These are phyloP conservation scores for Porites lutea DNA, from an alignment of 64 coral and sea anemone genomes.

Conservation along the genomic window DNA sequence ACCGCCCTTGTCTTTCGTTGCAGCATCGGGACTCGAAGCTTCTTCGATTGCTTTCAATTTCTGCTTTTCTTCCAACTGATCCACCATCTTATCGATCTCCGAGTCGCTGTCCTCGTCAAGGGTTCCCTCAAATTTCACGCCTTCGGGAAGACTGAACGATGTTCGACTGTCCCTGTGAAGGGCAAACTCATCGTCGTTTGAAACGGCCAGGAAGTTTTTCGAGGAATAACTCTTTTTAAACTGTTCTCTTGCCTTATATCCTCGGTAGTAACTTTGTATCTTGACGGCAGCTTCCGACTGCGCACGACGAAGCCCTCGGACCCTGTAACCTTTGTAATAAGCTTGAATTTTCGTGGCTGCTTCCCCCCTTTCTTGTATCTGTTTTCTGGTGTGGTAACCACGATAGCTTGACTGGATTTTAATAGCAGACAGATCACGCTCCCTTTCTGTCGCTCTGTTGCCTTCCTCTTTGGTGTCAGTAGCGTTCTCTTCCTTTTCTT, in stretches of 20 bases:
- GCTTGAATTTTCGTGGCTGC: conserved; percentile 69
- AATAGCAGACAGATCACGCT: conserved; percentile 29
- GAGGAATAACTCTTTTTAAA: conserved; percentile 43
- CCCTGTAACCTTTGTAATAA: conserved; percentile 58
- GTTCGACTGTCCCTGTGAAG: conserved; percentile 70
- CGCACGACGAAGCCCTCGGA: conserved; percentile 25
- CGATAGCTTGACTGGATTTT: conserved; percentile 78
- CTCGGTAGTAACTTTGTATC: conserved; percentile 72
- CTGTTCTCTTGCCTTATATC: conserved; percentile 52
- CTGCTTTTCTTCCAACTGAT: conserved; percentile 72
- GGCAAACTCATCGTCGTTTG: conserved; percentile 24
- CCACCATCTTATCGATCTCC: conserved; percentile 91
- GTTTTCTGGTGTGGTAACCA: conserved; percentile 37
- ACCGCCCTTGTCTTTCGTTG: not conserved
- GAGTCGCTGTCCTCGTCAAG: conserved; percentile 89
- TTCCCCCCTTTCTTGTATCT: not conserved
- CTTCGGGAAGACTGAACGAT: conserved; percentile 86
- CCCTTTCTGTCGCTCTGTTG: not conserved
- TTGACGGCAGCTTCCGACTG: conserved; percentile 58
- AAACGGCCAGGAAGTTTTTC: conserved; percentile 37
- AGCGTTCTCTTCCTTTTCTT: not conserved
- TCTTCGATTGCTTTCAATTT: conserved; percentile 34
- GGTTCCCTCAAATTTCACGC: conserved; percentile 83
- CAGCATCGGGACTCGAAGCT: not conserved
- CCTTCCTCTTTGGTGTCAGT: not conserved